Conservation (phyloP, 2,797 vertebrate species). For the Melanotaenia trifasciata region DNA sequence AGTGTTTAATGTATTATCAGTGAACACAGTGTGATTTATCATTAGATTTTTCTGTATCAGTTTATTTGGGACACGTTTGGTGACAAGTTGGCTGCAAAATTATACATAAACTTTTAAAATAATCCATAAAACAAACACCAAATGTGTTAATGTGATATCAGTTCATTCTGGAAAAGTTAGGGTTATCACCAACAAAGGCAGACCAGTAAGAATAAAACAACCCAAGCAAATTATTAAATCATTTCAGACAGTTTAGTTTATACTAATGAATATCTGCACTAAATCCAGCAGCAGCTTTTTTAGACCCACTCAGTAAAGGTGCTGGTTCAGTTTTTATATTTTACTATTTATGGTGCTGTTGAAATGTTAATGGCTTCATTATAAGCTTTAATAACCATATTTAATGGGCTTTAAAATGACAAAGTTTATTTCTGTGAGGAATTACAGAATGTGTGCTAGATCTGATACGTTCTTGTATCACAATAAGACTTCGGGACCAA, state of each 20-base stretch:
- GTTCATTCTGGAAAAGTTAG: background rate
- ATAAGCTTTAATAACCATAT: background rate
- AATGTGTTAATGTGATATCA: background rate
- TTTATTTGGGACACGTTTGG: background rate
- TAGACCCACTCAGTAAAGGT: too few relatives aligned
- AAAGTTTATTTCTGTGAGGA: background rate
- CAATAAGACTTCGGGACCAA: background rate
- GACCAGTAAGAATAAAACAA: background rate
- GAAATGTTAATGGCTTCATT: background rate
- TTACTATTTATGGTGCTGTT: background rate
- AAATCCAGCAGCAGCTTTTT: background rate
- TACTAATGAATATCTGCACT: background rate
- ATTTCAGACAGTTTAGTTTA: background rate
- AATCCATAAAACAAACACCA: background rate
- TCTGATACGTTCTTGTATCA: background rate
- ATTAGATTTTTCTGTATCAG: background rate
- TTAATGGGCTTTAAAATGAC: background rate
- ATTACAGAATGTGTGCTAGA: background rate
- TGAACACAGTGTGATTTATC: background rate
- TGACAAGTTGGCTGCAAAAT: background rate
- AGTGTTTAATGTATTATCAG: background rate
- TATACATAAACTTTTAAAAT: too few relatives aligned
- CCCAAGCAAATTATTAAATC: too few relatives aligned
- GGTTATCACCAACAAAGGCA: background rate
- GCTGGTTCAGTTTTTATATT: too few relatives aligned